Percentiles rank a stretch among this genome's conserved stretches.
Conservation (phyloP, 2,113 vertebrate genomes). For the Heterotilapia buettikoferi region DNA sequence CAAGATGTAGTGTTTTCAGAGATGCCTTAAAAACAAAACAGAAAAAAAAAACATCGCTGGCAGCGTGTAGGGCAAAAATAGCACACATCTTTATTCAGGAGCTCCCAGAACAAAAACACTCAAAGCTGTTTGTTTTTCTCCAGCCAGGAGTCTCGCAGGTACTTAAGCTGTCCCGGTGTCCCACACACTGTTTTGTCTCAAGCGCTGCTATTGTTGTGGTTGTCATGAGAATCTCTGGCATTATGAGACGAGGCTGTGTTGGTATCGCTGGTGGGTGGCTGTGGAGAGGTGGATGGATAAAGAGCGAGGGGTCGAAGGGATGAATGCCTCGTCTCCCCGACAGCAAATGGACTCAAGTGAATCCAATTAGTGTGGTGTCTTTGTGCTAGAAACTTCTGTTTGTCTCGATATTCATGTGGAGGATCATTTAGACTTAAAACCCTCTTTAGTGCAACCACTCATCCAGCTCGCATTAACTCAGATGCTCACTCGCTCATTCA, state of each 20-base stretch:
- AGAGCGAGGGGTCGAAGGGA: slow-evolving; percentile 25
- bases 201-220: slow-evolving; percentile 32
- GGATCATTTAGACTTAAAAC: slow-evolving; percentile 23
- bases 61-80: slow-evolving; percentile 1
- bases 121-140: slow-evolving; percentile 34
- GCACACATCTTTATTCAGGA: slow-evolving; percentile 25
- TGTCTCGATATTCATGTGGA: slow-evolving; percentile 44
- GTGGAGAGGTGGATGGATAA: slow-evolving; percentile 30
- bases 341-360: slow-evolving; percentile 54
- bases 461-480: not conserved
- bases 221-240: slow-evolving; percentile 48
- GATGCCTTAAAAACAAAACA: not conserved
- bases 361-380: slow-evolving; percentile 49
- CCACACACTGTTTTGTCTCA: slow-evolving; percentile 30
- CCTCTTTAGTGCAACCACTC: not conserved
- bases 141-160: slow-evolving; percentile 10
- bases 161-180: slow-evolving; percentile 43
- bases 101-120: slow-evolving; percentile 38
- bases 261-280: slow-evolving; percentile 34
- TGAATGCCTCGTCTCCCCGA: slow-evolving; percentile 41
- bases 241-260: slow-evolving; percentile 28
- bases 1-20: not conserved
- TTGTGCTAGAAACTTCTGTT: slow-evolving; percentile 44
- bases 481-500: not conserved
- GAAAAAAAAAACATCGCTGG: not conserved